Conservation (phyloP, 1,140 invertebrate genomes). For the Penaeus japonicus region DNA sequence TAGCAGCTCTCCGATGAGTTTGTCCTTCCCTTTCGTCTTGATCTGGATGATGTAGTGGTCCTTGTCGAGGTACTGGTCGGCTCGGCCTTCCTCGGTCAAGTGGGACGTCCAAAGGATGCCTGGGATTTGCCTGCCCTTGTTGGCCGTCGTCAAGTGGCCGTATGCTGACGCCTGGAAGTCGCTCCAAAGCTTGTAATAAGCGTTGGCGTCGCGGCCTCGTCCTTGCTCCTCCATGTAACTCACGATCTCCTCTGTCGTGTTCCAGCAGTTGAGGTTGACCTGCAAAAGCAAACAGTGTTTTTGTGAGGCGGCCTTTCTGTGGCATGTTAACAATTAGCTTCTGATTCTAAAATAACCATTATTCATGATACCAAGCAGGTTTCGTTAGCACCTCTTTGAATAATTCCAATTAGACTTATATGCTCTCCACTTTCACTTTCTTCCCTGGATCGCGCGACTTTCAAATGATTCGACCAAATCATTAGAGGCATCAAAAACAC, state of each 20-base stretch:
- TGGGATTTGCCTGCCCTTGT: background rate
- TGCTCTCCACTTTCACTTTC: no score
- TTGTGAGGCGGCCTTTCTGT: conserved; percentile 64
- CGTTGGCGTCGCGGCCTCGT: conserved; percentile 69
- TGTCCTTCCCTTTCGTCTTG: conserved; percentile 64
- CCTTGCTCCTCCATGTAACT: conserved; percentile 73
- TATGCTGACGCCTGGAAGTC: conserved; percentile 11
- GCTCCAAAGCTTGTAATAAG: conserved; percentile 23
- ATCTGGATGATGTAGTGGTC: conserved; percentile 56
- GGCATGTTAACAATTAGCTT: conserved; percentile 87
- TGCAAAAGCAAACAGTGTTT: background rate
- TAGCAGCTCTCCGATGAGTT: conserved; percentile 72
- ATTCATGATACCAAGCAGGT: conserved; percentile 75
- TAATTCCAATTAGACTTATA: background rate
- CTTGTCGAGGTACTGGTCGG: conserved; percentile 26
- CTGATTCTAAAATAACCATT: no score
- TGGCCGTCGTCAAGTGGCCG: background rate
- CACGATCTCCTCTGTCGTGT: conserved; percentile 72
- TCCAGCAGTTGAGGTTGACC: conserved; percentile 74
- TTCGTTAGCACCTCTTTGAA: conserved; percentile 42
- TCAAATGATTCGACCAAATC: no score
- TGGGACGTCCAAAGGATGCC: conserved; percentile 52
- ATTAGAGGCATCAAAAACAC: background rate
- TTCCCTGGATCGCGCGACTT: no score
- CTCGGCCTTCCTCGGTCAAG: conserved; percentile 20